Evolutionary conservation across 2,113 vertebrate genomes (phyloP), one percentile per base, ranked within the genome.

Genomic region (Pao palembangensis): DNA sequence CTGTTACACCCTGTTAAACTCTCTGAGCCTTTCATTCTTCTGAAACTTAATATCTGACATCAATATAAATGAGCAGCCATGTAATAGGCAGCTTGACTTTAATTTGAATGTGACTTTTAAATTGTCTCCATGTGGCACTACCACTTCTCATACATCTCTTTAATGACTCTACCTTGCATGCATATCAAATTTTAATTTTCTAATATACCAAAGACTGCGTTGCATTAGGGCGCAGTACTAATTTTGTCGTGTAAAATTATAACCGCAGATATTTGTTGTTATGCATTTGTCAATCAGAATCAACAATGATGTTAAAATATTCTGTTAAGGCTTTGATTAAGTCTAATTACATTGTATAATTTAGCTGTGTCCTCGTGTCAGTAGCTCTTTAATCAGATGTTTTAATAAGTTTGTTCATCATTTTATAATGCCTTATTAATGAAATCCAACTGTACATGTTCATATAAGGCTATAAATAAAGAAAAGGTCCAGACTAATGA

Each of bases 41-140:
- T 21, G 6, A 63, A 61, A 60, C 13, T 12, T n/a, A 43, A 28
- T 57, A 57, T 64, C 43, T 69, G n/a, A 20, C 47, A 61, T 61
- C 2, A 59, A 28, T 63, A 16, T 50, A 42, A 71, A 34, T 69
- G 31, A 7, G 21, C 20, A 7, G 6, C 42, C 14, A 34, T 48
- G 18, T 56, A 67, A 43, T 42, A 17, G 23, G n/a, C 21, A 55
- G 31, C 31, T 46, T 64, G 25, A 53, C 41, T 58, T 65, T 58
- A 52, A 64, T 60, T 58, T 44, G 14, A 67, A 67, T 43, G 16
- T 55, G 25, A 14, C 12, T 58, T 53, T 44, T 23, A 64, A 73
- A 60, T 60, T 15, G 8, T 46, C 25, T 54, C 31, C 18, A 8
- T n/a, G 47, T 47, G 19, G 25, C 58, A 61, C 18, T 20, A 44